These are phyloP conservation scores for Thunnus albacares DNA, from an alignment of 2,797 vertebrate species.

Conservation along the genomic window DNA sequence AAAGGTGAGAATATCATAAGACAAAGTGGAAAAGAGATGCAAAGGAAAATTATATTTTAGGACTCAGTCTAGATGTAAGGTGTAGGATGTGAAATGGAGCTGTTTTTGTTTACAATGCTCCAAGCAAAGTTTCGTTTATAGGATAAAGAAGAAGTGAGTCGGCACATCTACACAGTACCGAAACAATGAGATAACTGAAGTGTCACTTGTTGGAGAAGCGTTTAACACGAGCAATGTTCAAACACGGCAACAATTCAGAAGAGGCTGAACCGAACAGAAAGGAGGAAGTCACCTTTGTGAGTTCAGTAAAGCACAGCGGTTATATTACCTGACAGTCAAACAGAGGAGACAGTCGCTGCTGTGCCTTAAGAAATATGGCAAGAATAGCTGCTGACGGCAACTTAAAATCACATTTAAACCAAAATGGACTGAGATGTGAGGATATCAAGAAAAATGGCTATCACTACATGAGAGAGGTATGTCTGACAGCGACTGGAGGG, in stretches of 20 bases:
- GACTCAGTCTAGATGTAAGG: background rate
- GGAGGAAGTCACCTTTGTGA: conserved; percentile 79
- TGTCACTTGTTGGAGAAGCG: background rate
- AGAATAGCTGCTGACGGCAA: conserved; percentile 54
- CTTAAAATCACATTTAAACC: conserved; percentile 44
- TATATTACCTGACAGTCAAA: conserved; percentile 39
- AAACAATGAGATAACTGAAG: conserved; percentile 24
- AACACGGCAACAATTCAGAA: background rate
- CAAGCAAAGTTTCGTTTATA: background rate
- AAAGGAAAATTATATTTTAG: background rate
- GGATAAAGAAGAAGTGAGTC: conserved; percentile 25
- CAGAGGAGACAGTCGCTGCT: conserved; percentile 21
- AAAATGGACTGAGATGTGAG: conserved; percentile 54
- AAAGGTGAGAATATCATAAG: background rate
- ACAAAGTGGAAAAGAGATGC: background rate
- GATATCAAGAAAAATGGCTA: conserved; percentile 43
- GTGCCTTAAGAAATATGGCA: conserved; percentile 66
- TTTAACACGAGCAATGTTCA: background rate
- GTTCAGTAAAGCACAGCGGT: conserved; percentile 48
- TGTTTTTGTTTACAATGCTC: background rate
- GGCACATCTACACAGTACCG: background rate
- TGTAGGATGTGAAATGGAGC: background rate
- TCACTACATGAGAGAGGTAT: background rate
- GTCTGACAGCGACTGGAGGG: background rate
- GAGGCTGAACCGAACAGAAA: conserved; percentile 59